Evolutionary conservation across 2,888 invertebrate genomes (phyloP).

Genomic region (Petrolisthes manimaculis): DNA sequence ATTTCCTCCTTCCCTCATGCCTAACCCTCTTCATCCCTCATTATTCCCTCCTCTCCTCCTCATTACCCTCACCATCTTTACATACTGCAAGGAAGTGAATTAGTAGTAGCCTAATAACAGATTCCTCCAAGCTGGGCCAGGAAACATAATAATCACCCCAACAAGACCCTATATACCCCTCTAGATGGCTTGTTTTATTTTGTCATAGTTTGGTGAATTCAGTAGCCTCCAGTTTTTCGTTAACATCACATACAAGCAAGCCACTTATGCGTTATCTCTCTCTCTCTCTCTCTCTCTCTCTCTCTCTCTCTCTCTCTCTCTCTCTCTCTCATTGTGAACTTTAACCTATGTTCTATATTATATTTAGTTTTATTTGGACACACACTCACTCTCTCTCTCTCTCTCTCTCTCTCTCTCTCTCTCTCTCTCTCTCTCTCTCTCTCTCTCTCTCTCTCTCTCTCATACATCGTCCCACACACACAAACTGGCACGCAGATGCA

Average conservation of each 20-base stretch:
- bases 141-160: background rate
- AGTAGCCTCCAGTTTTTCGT: background rate
- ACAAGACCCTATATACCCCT: background rate
- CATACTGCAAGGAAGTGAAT: background rate
- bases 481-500: too few relatives aligned
- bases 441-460: slow-evolving; percentile 25
- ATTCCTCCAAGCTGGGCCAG: background rate
- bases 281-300: background rate
- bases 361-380: background rate
- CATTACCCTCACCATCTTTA: too few relatives aligned
- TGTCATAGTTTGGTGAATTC: background rate
- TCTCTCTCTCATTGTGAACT: background rate
- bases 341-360: background rate
- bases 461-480: background rate
- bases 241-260: background rate
- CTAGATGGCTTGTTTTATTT: background rate
- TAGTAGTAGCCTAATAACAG: background rate
- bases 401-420: background rate
- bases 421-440: background rate
- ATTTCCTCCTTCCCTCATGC: too few relatives aligned
- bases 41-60: too few relatives aligned
- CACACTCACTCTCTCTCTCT: background rate
- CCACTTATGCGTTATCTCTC: background rate
- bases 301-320: background rate
- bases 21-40: too few relatives aligned